phyloP scores from a whole-genome alignment of 2,113 vertebrate species.

The Nothoprocta pentlandii region DNA sequence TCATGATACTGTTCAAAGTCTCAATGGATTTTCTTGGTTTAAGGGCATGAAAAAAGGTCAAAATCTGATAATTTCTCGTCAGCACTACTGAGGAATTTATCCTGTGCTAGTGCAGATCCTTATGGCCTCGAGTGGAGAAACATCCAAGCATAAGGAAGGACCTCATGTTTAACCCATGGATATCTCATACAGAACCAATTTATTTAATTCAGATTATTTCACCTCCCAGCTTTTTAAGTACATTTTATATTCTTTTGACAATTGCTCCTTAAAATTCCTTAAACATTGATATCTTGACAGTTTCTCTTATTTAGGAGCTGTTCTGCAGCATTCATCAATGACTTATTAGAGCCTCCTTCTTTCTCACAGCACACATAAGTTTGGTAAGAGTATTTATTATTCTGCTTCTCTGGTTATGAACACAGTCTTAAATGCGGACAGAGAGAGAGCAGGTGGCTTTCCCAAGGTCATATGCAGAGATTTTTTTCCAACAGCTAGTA shows the following conservation, averaged over 20 bases:
- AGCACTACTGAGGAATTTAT: not conserved
- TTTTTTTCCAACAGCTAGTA: not conserved
- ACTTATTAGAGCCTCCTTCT: not conserved
- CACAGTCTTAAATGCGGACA: not conserved
- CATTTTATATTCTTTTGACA: not conserved
- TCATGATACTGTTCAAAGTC: not conserved
- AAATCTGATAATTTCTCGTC: not conserved
- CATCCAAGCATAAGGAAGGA: not conserved
- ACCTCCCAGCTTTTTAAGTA: not conserved
- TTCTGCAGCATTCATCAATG: not conserved
- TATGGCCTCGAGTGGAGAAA: not conserved
- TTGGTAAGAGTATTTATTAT: not conserved
- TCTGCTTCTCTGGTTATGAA: not conserved
- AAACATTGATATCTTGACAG: not conserved
- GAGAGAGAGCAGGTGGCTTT: not conserved
- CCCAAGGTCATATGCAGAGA: not conserved
- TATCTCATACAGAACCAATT: not conserved
- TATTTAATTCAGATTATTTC: not conserved
- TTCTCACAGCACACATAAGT: not conserved
- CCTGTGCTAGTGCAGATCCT: not conserved
- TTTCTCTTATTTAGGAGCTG: not conserved
- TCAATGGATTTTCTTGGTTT: not conserved
- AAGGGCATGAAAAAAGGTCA: not conserved
- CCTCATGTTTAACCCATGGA: not conserved
- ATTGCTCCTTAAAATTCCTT: not conserved